Evolutionary conservation across 1,140 invertebrate genomes (phyloP), one percentile per base, ranked within the genome.

Genomic region (Ceratina calcarata): DNA sequence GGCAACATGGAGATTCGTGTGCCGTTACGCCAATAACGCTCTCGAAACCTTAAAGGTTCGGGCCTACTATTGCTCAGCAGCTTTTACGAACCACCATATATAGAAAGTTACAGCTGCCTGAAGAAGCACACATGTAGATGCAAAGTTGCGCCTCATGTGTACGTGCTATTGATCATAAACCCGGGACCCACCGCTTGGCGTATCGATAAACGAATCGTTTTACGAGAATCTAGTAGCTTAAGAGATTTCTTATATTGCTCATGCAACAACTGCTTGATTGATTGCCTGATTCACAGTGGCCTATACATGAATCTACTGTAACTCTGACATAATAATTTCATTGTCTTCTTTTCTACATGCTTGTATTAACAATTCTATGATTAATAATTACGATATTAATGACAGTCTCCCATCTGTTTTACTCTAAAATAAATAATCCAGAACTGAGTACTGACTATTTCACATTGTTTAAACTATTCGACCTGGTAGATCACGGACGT

Each of bases 81-180:
- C 66, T 84, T 85, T 85, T 85, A 85, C 73, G 83, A 55, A 80
- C 78, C 68, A 27, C 68, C 82, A 74, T 85, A 84, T 85, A 85
- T 81, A 80, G 83, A 65, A 72, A 53, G 77, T 84, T 80, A 80
- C 68, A 49, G 57, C 68, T 53, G 62, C 24, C 15, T 22, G 53
- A 64, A 55, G 61, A 20, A 65, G 12, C 60, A 24, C 51, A 49
- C 13, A 32, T 61, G 60, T 74, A 20, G 62, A 64, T 65, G 75
- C 78, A 65, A 81, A 69, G 67, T 66, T 73, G 60, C 24, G 20
- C 60, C 58, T 49, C 45, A 64, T 45, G 57, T 45, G 71, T 60
- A 84, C 53, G 69, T 66, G 61, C 68, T 64, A 76, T 55, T 69
- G 20, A 78, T 75, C 78, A 85, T 83, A 80, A 81, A 82, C 20